Evolutionary conservation across 2,797 vertebrate species (phyloP), one percentile per base, ranked within the genome.

Genomic region (Leucoraja ocellata): DNA sequence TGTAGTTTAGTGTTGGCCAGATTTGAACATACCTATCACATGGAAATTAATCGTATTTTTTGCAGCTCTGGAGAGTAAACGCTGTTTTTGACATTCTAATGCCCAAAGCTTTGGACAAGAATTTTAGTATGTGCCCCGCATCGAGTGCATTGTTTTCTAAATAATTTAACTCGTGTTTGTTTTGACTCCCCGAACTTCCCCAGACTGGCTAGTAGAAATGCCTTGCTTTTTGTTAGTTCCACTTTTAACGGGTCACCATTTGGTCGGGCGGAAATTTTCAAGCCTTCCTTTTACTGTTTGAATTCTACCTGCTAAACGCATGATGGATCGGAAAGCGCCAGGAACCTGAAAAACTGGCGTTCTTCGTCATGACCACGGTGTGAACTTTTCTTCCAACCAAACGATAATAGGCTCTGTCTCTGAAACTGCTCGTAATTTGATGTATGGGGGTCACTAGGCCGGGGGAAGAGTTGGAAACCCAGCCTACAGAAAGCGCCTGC

Each of bases 281-380:
- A 92, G 71, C 36, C 23, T 92, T 92, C 90, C 28, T 92, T 80
- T 92, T 92, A 92, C 71, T 92, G 90, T 28, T 74, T 92, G 32
- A 92, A 92, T 92, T 92, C 90, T 92, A 92, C 90, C 90, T 92
- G 90, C 39, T 92, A 92, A 97, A 97, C 97, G 97, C 95, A 97
- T 97, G 97, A 98, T 97, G 96, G 97, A 98, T 98, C 95, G 95
- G 95, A 95, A 94, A 95, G 95, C 96, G 95, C 95, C 96, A 96
- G 96, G 96, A 97, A 97, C 98, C 98, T 97, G 97, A 99, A 98
- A 98, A 98, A 98, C 98, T 97, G 97, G 97, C 97, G 96, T 97
- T 97, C 97, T 97, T 97, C 97, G 97, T 97, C 96, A 96, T 98
- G 97, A 97, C 97, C 98, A 98, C 96, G 94, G 95, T 95, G 96